Percentiles rank a stretch among this genome's conserved stretches.
phyloP scores from a whole-genome alignment of 2,888 invertebrate species.

The Rotaria macrura region DNA sequence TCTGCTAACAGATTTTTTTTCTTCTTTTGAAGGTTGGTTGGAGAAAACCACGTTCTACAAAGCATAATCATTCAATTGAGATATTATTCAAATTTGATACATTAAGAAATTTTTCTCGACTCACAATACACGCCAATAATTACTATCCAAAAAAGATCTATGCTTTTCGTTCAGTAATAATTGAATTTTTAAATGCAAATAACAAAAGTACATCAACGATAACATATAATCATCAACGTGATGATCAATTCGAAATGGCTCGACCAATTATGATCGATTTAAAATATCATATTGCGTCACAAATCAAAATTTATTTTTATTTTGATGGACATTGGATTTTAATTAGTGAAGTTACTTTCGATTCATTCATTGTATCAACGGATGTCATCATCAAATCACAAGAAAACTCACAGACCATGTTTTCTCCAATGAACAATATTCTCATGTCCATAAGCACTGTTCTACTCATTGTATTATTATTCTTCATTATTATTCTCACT shows the following conservation, averaged over 20 bases:
- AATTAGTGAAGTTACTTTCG: conserved; percentile 11
- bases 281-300: background rate
- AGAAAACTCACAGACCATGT: background rate
- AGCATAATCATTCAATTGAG: background rate
- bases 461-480: background rate
- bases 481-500: background rate
- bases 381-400: background rate
- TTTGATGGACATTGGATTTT: conserved; percentile 4
- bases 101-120: background rate
- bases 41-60: background rate
- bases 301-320: background rate
- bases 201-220: background rate
- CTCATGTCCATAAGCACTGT: background rate
- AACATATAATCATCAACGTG: background rate
- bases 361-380: background rate
- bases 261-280: conserved; percentile 9
- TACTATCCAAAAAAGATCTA: background rate
- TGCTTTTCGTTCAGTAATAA: background rate
- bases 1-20: no score
- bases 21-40: background rate
- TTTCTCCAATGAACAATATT: background rate
- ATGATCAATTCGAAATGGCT: conserved; percentile 10
- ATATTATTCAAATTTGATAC: conserved; percentile 19
- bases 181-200: background rate
- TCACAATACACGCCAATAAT: background rate